Conservation (phyloP, 2,113 vertebrate species). For the Pomatorhinus ruficollis region DNA sequence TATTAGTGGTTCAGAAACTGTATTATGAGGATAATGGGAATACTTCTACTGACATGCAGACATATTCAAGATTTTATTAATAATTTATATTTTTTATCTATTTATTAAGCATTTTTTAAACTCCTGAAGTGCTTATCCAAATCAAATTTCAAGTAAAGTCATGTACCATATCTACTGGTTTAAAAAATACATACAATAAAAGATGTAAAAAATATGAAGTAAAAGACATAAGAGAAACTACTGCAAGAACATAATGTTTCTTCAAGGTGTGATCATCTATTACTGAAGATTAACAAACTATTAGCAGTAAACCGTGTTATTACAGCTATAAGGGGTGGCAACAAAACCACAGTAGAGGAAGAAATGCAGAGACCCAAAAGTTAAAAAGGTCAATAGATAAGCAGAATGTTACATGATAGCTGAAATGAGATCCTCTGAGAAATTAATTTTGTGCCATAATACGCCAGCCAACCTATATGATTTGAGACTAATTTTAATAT, state of each 20-base stretch:
- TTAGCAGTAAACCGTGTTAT: conserved; percentile 59
- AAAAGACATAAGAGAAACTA: background rate
- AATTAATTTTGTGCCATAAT: conserved; percentile 51
- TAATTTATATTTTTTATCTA: background rate
- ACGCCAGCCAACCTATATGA: conserved; percentile 41
- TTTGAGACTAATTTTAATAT: conserved; percentile 42
- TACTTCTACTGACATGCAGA: background rate
- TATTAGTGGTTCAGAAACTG: background rate
- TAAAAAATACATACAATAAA: background rate
- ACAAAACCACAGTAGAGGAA: conserved; percentile 60
- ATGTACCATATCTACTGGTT: background rate
- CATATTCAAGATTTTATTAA: background rate
- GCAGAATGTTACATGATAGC: conserved; percentile 51
- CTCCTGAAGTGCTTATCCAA: background rate
- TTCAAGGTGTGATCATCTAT: conserved; percentile 15
- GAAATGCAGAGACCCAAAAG: conserved; percentile 64
- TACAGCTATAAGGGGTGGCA: conserved; percentile 59
- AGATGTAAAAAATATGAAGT: background rate
- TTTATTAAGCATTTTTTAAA: background rate
- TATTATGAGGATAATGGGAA: background rate
- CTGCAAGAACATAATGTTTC: background rate
- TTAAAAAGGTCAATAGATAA: conserved; percentile 64
- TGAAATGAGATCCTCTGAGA: conserved; percentile 70
- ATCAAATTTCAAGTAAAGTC: background rate
- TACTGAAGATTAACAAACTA: conserved; percentile 33